Conservation (phyloP, 2,113 vertebrate species). For the Macheiramphus alcinus region DNA sequence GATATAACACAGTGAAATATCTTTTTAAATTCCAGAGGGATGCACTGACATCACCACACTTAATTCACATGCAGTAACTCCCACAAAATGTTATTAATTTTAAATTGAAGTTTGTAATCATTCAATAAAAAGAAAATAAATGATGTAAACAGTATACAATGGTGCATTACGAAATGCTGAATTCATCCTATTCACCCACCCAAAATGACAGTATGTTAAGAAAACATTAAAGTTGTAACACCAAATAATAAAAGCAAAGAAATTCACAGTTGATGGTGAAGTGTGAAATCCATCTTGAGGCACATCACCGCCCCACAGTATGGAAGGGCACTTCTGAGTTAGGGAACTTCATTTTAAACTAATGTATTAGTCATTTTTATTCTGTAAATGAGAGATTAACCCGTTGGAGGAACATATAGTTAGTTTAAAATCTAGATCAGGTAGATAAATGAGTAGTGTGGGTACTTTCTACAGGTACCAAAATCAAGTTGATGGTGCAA, state of each 20-base stretch:
- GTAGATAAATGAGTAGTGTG: background rate
- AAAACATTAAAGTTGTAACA: slow-evolving; percentile 42
- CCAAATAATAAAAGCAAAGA: slow-evolving; percentile 49
- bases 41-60: slow-evolving; percentile 73
- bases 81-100: slow-evolving; percentile 67
- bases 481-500: background rate
- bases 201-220: slow-evolving; percentile 26
- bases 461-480: background rate
- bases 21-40: slow-evolving; percentile 69
- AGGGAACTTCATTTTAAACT: background rate
- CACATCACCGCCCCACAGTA: background rate
- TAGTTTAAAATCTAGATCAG: background rate
- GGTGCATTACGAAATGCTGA: slow-evolving; percentile 33
- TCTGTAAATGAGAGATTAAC: background rate
- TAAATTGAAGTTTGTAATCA: slow-evolving; percentile 63
- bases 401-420: background rate
- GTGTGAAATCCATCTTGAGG: slow-evolving; percentile 4
- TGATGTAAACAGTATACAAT: slow-evolving; percentile 62
- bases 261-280: slow-evolving; percentile 21
- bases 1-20: slow-evolving; percentile 77
- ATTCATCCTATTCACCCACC: slow-evolving; percentile 42
- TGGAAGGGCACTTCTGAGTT: background rate
- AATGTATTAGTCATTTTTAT: background rate
- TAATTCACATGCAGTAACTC: slow-evolving; percentile 69
- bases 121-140: slow-evolving; percentile 73